Evolutionary conservation across 2,113 vertebrate species (phyloP), one percentile per base, ranked within the genome.

Genomic region (Larimichthys crocea): DNA sequence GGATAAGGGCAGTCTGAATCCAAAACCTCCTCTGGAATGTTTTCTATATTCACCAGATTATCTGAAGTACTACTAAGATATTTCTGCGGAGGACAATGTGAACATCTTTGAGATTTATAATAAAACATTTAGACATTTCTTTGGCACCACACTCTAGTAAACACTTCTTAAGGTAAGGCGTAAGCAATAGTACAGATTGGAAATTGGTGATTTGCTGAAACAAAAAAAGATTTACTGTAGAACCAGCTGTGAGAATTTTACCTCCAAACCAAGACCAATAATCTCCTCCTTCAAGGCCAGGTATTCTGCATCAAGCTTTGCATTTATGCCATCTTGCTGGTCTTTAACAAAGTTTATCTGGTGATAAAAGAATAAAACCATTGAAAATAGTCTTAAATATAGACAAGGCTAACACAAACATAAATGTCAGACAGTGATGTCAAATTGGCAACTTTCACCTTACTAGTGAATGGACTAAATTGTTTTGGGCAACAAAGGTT

Each of bases 331-430:
- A 77, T 93, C 90, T 90, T 97, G 96, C 73, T 97, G 96, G 63
- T 95, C 91, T 89, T 96, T 99, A 79, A 97, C 94, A 82, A 79
- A 93, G 76, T 92, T 84, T 53, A 98, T 93, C 98, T 99, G 84
- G 15, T 26, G 16, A 68, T 82, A 79, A 14, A 79, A 76, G 4
- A 16, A 74, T 14, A 66, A 78, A 83, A 70, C 53, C 16, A 57
- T 40, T 15, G 55, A 64, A 49, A 79, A 19, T 0, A 14, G 2
- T 24, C 16, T 62, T 42, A 49, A 73, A 79, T 44, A 44, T 5
- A 70, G 17, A 17, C 12, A 48, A 9, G 35, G 35, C 35, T 40
- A 81, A 76, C 74, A 62, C 40, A 75, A 67, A 67, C 19, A 76
- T 22, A 20, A 22, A 26, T 60, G 42, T 12, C 5, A 29, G 61